phyloP scores from a whole-genome alignment of 2,113 vertebrate species.

The Azemiops feae region DNA sequence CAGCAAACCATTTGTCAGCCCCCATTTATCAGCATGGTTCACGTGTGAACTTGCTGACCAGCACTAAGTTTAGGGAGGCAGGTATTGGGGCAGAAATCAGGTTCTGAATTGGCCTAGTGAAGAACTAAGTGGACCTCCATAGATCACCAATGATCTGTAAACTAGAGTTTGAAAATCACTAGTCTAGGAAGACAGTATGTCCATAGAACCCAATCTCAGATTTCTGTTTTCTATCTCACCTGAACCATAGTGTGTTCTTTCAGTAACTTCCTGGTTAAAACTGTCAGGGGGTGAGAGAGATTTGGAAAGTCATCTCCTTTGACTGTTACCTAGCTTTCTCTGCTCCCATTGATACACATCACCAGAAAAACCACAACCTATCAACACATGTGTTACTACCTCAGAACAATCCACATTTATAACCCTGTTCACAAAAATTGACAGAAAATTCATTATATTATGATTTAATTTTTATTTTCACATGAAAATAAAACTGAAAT shows the following conservation, averaged over 20 bases:
- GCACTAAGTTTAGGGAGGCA: background rate
- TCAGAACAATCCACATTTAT: background rate
- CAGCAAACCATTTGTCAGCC: background rate
- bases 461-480: constrained; percentile 1
- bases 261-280: background rate
- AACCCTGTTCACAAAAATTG: background rate
- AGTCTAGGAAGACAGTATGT: background rate
- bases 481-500: background rate
- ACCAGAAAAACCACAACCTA: background rate
- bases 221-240: background rate
- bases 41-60: background rate
- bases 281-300: background rate
- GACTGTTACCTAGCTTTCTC: background rate
- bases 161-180: background rate
- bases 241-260: background rate
- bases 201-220: background rate
- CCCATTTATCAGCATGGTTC: background rate
- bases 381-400: background rate
- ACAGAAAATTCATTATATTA: background rate
- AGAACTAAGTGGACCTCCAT: background rate
- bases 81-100: background rate
- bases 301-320: background rate
- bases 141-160: background rate
- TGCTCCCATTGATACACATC: background rate
- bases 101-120: background rate